Base-by-base conservation (phyloP, 2,888 invertebrate species). In the Branchinecta sandiegonensis region DNA sequence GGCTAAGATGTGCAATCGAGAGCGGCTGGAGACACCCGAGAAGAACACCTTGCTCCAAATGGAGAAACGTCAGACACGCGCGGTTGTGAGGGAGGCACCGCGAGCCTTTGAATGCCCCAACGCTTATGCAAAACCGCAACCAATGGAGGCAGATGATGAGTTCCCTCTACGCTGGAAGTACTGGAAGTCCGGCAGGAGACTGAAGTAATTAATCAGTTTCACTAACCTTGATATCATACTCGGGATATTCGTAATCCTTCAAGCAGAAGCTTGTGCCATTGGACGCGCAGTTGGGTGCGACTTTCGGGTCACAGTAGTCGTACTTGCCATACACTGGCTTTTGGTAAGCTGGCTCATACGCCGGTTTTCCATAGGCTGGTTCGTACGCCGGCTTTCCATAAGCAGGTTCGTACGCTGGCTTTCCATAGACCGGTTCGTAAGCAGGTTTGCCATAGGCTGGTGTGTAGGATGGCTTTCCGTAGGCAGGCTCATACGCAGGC, bases 241-340 rank as follows among this genome's bases (percentile, higher is more conserved):
- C 69, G 13, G 74, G 74, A 66, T 74, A 74, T 50, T 74, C 73
- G 10, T 70, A 67, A 67, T 74, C 74, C 56, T 72, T 71, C 12
- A 73, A 56, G 70, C 74, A 74, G 71, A 69, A 73, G 64, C 69
- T 56, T n/a, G 71, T 71, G 66, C 70, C 65, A 69, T 72, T 72
- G 50, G 66, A 67, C 12, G 73, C 72, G 67, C 74, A 73, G 17
- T 70, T 65, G 12, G 73, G 73, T 47, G 73, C 68, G 8, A 65
- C 69, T 13, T 69, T 72, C 14, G 73, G 73, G 69, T 74, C 72
- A 67, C 74, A 74, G 70, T 74, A 73, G 23, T 69, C 65, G 48
- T 69, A 46, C 17, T 68, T 67, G n/a, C 63, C 63, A 56, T 56
- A 56, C 37, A 5, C 37, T 10, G 63, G 63, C 63, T 56, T 56